phyloP scores from a whole-genome alignment of 2,113 vertebrate genomes.

The Aptenodytes patagonicus region DNA sequence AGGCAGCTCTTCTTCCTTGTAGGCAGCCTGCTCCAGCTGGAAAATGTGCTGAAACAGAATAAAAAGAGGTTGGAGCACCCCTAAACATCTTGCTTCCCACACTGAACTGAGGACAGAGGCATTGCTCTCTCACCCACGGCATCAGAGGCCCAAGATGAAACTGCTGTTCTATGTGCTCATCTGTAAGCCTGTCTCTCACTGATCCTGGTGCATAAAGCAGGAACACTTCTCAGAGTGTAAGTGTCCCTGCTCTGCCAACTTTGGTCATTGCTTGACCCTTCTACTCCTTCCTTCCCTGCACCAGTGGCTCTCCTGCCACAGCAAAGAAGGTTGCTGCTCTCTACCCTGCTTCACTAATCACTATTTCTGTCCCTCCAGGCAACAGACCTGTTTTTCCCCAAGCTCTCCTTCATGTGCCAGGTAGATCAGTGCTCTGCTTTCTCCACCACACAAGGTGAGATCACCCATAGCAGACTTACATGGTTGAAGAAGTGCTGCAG shows the following conservation, averaged over 20 bases:
- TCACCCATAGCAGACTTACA: slow-evolving; percentile 53
- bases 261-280: background rate
- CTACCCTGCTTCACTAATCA: background rate
- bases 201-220: background rate
- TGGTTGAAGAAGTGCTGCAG: slow-evolving; percentile 82
- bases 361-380: background rate
- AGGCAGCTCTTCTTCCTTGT: slow-evolving; percentile 72
- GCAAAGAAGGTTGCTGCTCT: background rate
- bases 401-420: background rate
- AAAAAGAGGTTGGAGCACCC: background rate
- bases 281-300: background rate
- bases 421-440: background rate
- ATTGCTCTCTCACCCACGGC: background rate
- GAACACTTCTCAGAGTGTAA: background rate
- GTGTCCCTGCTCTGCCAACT: background rate
- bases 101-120: background rate
- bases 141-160: background rate
- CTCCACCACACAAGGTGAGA: background rate
- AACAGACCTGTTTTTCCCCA: background rate
- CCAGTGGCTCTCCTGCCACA: background rate
- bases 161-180: background rate
- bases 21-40: slow-evolving; percentile 75
- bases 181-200: background rate
- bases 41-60: slow-evolving; percentile 75
- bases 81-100: background rate